These are phyloP conservation scores for Agrotis exclamationis DNA, from an alignment of 2,888 invertebrate genomes.

Conservation along the genomic window DNA sequence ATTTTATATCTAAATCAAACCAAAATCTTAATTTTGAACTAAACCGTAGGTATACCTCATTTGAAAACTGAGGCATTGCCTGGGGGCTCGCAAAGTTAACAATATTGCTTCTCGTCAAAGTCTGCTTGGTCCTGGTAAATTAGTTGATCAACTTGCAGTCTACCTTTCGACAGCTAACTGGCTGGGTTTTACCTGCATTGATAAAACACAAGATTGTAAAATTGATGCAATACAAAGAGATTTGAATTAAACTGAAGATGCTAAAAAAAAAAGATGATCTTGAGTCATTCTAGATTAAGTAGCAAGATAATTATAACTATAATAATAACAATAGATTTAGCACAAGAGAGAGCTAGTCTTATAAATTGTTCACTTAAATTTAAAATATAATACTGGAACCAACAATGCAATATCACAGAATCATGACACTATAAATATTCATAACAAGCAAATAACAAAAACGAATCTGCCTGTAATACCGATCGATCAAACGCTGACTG, in stretches of 20 bases:
- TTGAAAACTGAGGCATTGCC: neutral
- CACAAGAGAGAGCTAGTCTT: neutral
- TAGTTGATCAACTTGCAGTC: neutral
- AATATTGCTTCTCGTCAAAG: slow-evolving; percentile 2
- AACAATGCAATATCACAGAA: slow-evolving; percentile 39
- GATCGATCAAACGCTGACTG: slow-evolving; percentile 66
- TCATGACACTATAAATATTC: slow-evolving; percentile 51
- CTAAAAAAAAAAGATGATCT: neutral
- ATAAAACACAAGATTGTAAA: neutral
- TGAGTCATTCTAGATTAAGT: too few relatives aligned
- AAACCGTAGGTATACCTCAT: neutral
- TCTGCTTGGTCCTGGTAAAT: neutral
- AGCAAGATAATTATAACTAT: too few relatives aligned
- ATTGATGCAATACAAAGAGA: too few relatives aligned
- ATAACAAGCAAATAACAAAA: slow-evolving; percentile 55
- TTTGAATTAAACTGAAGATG: neutral
- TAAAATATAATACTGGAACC: slow-evolving; percentile 4
- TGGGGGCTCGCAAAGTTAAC: too few relatives aligned
- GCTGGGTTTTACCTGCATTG: neutral
- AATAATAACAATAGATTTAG: neutral
- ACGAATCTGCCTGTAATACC: slow-evolving; percentile 60
- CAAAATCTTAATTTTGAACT: too few relatives aligned
- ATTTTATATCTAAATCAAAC: too few relatives aligned
- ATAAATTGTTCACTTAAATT: neutral
- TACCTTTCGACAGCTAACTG: neutral